Percentiles rank a stretch among this genome's conserved stretches.
Evolutionary conservation across 1,140 invertebrate species (phyloP).

Genomic region (Tachypleus tridentatus): DNA sequence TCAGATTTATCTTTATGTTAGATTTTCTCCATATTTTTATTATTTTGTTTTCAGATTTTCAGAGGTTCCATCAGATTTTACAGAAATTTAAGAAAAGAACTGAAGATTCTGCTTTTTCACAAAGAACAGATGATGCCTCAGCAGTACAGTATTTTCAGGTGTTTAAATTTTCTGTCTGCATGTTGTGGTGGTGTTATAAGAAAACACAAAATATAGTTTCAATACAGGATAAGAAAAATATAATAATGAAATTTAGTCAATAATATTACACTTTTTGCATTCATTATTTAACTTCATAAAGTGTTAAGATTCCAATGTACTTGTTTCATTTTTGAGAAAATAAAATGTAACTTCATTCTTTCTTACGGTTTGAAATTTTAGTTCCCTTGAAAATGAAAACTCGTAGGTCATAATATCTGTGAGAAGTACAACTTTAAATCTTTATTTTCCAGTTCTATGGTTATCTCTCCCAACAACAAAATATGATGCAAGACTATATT

Average conservation of each 20-base stretch:
- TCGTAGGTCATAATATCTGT: constrained; percentile 6
- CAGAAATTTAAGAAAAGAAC: constrained; percentile 23
- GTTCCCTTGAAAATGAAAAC: too few relatives aligned
- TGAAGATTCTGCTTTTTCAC: constrained; percentile 70
- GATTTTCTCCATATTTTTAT: not conserved
- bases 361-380: too few relatives aligned
- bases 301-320: not conserved
- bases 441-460: constrained; percentile 80
- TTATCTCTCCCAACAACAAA: constrained; percentile 97
- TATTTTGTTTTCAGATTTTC: constrained; percentile 9
- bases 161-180: constrained; percentile 6
- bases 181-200: not conserved
- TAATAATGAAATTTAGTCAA: constrained; percentile 5
- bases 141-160: constrained; percentile 87
- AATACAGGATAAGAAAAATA: constrained; percentile 1
- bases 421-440: not conserved
- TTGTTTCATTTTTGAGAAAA: not conserved
- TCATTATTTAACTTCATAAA: not conserved
- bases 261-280: constrained; percentile 1
- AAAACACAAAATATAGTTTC: not conserved
- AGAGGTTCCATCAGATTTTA: constrained; percentile 14
- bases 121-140: constrained; percentile 91
- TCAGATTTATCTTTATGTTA: too few relatives aligned
- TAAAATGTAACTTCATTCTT: too few relatives aligned
- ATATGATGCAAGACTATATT: constrained; percentile 99